Conservation (phyloP, 2,797 vertebrate species). For the Scomberomorus guttatus region DNA sequence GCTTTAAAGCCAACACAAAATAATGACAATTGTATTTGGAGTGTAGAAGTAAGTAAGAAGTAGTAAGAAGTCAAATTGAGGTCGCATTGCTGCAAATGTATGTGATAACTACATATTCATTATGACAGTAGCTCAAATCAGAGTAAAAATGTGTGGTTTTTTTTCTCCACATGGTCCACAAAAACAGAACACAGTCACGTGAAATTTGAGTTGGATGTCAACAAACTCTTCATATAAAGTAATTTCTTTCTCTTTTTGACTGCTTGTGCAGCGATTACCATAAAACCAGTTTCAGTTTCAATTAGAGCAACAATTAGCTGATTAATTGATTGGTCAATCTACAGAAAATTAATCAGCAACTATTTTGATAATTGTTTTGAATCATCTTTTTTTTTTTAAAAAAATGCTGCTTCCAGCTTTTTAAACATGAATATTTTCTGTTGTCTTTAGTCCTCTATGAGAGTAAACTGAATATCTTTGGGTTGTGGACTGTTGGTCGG, state of each 20-base stretch:
- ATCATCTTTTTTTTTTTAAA: too few relatives aligned
- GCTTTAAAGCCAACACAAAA: not conserved
- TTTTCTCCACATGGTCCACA: not conserved
- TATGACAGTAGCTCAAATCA: not conserved
- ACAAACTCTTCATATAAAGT: not conserved
- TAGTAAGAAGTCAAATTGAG: not conserved
- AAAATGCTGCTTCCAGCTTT: too few relatives aligned
- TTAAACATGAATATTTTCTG: too few relatives aligned
- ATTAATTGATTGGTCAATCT: too few relatives aligned
- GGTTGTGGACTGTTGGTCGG: too few relatives aligned
- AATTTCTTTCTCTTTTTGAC: not conserved
- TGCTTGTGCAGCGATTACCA: not conserved
- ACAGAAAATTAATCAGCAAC: too few relatives aligned
- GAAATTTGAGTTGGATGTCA: conserved; percentile 5
- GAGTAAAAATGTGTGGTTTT: not conserved
- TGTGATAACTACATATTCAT: not conserved
- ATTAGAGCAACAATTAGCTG: not conserved
- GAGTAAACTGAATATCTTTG: too few relatives aligned
- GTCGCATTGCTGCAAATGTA: not conserved
- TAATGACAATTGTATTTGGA: not conserved
- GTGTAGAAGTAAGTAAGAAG: not conserved
- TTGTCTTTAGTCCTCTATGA: too few relatives aligned
- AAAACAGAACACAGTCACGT: not conserved
- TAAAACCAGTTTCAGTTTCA: not conserved
- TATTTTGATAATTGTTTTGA: too few relatives aligned